phyloP scores from a whole-genome alignment of 2,113 vertebrate genomes.

The Upupa epops region DNA sequence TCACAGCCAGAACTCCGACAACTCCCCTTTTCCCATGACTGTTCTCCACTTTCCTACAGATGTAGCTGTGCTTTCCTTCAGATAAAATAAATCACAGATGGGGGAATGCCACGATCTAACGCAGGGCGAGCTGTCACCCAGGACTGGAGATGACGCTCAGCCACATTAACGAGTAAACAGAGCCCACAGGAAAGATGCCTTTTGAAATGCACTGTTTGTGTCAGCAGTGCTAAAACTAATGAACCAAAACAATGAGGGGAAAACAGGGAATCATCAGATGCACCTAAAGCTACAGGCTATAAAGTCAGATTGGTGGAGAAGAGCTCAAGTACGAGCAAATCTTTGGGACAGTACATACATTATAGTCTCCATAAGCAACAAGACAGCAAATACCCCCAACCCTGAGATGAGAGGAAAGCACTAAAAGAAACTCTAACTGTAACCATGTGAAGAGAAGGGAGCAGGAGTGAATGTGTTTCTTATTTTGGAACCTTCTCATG shows the following conservation, averaged over 20 bases:
- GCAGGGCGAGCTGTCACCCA: conserved; percentile 31
- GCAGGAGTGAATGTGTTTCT: conserved; percentile 23
- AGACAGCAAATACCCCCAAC: neutral
- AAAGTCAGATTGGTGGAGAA: neutral
- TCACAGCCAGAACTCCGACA: conserved; percentile 7
- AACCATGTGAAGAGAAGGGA: conserved; percentile 23
- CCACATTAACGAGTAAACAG: conserved; percentile 63
- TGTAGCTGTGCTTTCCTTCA: conserved; percentile 39
- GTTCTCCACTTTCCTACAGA: conserved; percentile 44
- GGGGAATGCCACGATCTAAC: conserved; percentile 16
- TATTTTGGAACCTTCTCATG: conserved; percentile 55
- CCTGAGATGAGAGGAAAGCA: neutral
- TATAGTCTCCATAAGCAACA: neutral
- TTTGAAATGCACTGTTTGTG: conserved; percentile 55
- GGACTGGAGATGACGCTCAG: conserved; percentile 57
- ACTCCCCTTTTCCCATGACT: conserved; percentile 7
- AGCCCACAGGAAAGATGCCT: conserved; percentile 46
- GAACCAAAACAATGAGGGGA: conserved; percentile 20
- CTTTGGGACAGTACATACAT: neutral
- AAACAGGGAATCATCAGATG: conserved; percentile 20
- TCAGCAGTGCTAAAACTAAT: conserved; percentile 53
- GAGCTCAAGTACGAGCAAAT: neutral
- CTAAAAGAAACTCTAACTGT: conserved; percentile 25
- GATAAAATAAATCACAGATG: conserved; percentile 37
- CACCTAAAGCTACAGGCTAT: conserved; percentile 26